These are phyloP conservation scores for Lerema accius DNA, from an alignment of 1,140 invertebrate species.

Conservation along the genomic window DNA sequence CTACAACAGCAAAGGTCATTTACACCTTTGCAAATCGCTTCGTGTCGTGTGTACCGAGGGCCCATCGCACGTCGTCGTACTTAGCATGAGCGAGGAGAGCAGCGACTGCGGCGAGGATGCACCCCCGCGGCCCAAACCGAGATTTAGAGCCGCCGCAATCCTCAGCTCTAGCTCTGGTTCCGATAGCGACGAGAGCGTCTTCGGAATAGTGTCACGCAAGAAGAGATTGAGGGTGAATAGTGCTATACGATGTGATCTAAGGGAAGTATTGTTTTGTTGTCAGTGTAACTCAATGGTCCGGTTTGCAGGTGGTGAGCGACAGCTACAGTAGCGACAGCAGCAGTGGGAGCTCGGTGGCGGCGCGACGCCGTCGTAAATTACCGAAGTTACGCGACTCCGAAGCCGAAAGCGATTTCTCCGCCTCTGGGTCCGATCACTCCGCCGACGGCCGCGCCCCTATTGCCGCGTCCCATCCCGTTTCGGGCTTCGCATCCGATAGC, in stretches of 20 bases:
- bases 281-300: background rate
- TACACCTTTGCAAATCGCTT: slow-evolving; percentile 76
- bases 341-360: slow-evolving; percentile 60
- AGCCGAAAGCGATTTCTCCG: slow-evolving; percentile 68
- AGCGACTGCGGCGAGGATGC: slow-evolving; percentile 68
- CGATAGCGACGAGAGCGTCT: slow-evolving; percentile 68
- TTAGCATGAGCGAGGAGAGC: slow-evolving; percentile 71
- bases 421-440: slow-evolving; percentile 43
- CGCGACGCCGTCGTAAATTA: slow-evolving; percentile 51
- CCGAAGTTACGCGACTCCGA: slow-evolving; percentile 69
- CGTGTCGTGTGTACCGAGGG: slow-evolving; percentile 69
- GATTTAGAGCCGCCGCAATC: slow-evolving; percentile 59
- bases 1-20: slow-evolving; percentile 66
- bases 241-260: background rate
- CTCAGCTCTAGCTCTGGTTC: slow-evolving; percentile 62
- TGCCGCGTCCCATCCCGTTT: slow-evolving; percentile 39
- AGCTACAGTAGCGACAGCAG: slow-evolving; percentile 58
- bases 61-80: slow-evolving; percentile 50
- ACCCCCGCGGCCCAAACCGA: slow-evolving; percentile 57
- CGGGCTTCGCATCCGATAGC: slow-evolving; percentile 84
- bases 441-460: slow-evolving; percentile 37
- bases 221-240: slow-evolving; percentile 71
- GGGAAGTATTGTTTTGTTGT: background rate
- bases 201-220: slow-evolving; percentile 58
- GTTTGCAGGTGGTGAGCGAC: slow-evolving; percentile 70